Percentiles rank a stretch among this genome's conserved stretches.
These are phyloP conservation scores for Triplophysa rosa DNA, from an alignment of 2,113 vertebrate genomes.

Conservation along the genomic window DNA sequence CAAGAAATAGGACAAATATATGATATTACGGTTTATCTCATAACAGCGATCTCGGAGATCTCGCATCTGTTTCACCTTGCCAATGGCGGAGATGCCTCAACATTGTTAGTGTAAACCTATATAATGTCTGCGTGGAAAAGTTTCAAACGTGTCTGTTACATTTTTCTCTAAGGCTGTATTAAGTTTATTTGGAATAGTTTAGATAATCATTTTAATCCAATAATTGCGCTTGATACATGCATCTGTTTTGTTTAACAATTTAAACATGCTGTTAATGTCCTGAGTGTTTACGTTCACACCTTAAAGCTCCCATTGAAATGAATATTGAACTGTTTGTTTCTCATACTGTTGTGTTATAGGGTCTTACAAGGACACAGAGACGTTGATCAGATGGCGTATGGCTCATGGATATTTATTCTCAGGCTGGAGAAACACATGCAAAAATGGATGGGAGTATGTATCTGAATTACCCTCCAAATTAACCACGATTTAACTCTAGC, in stretches of 20 bases:
- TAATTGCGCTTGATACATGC: background rate
- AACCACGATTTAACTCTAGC: too few species aligned
- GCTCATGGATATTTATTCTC: slow-evolving; percentile 25
- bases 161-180: background rate
- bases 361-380: slow-evolving; percentile 31
- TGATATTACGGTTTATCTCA: slow-evolving; percentile 2
- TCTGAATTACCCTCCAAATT: background rate
- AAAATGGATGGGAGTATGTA: slow-evolving; percentile 38
- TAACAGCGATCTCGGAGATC: background rate
- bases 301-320: background rate
- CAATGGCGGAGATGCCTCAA: slow-evolving; percentile 15
- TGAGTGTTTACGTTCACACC: too few species aligned
- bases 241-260: background rate
- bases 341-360: slow-evolving; percentile 2
- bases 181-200: background rate
- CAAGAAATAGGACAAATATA: background rate
- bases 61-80: background rate
- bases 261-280: background rate
- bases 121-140: slow-evolving; percentile 1
- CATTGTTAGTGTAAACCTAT: slow-evolving; percentile 16
- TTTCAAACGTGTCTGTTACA: background rate
- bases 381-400: slow-evolving; percentile 35
- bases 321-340: background rate
- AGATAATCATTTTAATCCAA: background rate
- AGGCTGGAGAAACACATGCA: slow-evolving; percentile 35